Conservation (phyloP, 2,888 invertebrate genomes). For the Euzophera pinguis region DNA sequence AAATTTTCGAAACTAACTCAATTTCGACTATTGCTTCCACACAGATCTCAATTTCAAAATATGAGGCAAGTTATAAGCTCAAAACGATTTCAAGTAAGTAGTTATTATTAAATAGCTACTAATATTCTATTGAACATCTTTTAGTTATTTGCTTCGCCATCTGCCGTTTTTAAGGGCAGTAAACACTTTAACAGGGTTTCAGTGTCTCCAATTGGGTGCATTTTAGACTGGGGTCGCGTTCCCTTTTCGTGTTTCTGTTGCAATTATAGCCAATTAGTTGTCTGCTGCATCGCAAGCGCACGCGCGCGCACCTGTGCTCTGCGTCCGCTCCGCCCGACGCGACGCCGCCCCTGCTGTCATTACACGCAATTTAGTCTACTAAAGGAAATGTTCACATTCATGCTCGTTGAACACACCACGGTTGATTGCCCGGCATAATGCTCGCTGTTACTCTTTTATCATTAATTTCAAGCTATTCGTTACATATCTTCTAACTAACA, state of each 20-base stretch:
- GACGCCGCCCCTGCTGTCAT: conserved; percentile 55
- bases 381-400: conserved; percentile 63
- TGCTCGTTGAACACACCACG: conserved; percentile 58
- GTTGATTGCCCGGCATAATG: conserved; percentile 54
- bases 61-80: too few species aligned
- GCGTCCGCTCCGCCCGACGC: conserved; percentile 20
- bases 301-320: conserved; percentile 64
- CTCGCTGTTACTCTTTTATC: conserved; percentile 21
- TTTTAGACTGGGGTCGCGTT: conserved; percentile 19
- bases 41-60: too few species aligned
- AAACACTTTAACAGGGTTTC: conserved; percentile 30
- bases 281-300: conserved; percentile 40
- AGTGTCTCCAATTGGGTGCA: conserved; percentile 24
- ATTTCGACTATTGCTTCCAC: too few species aligned
- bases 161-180: conserved; percentile 7
- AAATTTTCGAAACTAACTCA: too few species aligned
- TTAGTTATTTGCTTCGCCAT: not conserved
- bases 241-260: conserved; percentile 24
- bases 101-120: too few species aligned
- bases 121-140: too few species aligned
- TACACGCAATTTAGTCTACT: conserved; percentile 63
- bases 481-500: too few species aligned
- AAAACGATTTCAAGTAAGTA: too few species aligned
- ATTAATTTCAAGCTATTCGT: not conserved
- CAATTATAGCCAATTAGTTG: conserved; percentile 51